Conservation (phyloP, 2,797 vertebrate genomes). For the Toxotes lorentzi region DNA sequence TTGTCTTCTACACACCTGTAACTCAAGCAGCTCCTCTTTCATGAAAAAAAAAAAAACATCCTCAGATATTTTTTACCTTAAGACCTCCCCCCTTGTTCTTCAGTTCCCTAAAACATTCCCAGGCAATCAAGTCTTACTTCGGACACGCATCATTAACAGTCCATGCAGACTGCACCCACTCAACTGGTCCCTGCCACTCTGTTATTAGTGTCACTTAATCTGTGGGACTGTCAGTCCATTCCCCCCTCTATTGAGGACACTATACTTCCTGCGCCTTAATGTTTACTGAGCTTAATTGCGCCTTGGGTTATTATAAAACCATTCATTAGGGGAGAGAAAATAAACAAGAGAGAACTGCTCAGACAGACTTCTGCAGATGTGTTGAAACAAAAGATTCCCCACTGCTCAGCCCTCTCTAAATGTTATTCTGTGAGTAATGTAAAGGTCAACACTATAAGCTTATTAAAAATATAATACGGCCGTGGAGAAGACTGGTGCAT, state of each 20-base stretch:
- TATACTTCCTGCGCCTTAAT: conserved; percentile 46
- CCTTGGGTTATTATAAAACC: conserved; percentile 30
- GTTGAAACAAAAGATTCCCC: conserved; percentile 8
- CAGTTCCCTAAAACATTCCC: conserved; percentile 31
- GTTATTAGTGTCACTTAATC: conserved; percentile 34
- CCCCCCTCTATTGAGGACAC: conserved; percentile 1
- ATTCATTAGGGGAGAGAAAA: conserved; percentile 46
- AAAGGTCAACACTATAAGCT: conserved; percentile 9
- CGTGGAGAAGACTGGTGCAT: neutral
- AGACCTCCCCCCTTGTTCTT: conserved; percentile 5
- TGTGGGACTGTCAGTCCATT: conserved; percentile 5
- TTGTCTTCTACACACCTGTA: conserved; percentile 12
- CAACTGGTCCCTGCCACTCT: conserved; percentile 16
- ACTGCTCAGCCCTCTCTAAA: conserved; percentile 4
- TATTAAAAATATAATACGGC: neutral
- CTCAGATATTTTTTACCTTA: neutral
- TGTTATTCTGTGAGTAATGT: conserved; percentile 17
- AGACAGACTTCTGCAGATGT: conserved; percentile 19
- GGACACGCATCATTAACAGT: conserved; percentile 50
- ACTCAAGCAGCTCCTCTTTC: neutral
- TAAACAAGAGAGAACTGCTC: conserved; percentile 21
- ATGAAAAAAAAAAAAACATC: neutral
- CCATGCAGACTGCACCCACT: conserved; percentile 32
- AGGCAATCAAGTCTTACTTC: conserved; percentile 28
- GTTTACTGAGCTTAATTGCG: conserved; percentile 12